A percentile compares a stretch with the other conserved stretches of the same genome.
phyloP scores from a whole-genome alignment of 2,113 vertebrate species.

The Oxyruncus cristatus region DNA sequence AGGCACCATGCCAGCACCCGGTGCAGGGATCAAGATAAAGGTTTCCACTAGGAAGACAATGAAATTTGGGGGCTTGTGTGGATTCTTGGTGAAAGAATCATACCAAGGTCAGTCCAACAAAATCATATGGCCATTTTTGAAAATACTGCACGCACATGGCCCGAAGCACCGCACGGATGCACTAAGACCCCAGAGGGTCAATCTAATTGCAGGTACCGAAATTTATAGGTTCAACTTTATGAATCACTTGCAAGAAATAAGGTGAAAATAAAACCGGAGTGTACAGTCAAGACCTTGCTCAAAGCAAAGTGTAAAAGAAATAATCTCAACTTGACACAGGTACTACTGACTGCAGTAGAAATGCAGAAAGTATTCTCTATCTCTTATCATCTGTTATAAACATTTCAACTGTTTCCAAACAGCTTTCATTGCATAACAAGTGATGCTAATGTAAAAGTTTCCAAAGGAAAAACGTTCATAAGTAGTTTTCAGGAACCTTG shows the following conservation, averaged over 20 bases:
- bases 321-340: background rate
- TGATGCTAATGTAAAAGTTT: conserved; percentile 4
- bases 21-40: background rate
- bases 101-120: background rate
- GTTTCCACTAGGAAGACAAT: background rate
- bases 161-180: background rate
- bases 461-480: background rate
- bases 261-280: background rate
- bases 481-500: conserved; percentile 31
- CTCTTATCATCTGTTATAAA: conserved; percentile 17
- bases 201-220: background rate
- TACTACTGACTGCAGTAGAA: background rate
- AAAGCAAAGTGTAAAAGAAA: background rate
- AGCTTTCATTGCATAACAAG: background rate
- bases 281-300: background rate
- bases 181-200: background rate
- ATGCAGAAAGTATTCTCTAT: background rate
- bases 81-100: background rate
- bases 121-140: background rate
- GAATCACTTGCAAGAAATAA: background rate
- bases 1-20: rapidly evolving
- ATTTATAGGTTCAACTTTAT: background rate
- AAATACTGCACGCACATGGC: background rate
- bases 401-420: conserved; percentile 31
- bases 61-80: background rate